A percentile compares a stretch with the other conserved stretches of the same genome.
These are phyloP conservation scores for Telmatherina bonti DNA, from an alignment of 2,797 vertebrate species.

Conservation along the genomic window DNA sequence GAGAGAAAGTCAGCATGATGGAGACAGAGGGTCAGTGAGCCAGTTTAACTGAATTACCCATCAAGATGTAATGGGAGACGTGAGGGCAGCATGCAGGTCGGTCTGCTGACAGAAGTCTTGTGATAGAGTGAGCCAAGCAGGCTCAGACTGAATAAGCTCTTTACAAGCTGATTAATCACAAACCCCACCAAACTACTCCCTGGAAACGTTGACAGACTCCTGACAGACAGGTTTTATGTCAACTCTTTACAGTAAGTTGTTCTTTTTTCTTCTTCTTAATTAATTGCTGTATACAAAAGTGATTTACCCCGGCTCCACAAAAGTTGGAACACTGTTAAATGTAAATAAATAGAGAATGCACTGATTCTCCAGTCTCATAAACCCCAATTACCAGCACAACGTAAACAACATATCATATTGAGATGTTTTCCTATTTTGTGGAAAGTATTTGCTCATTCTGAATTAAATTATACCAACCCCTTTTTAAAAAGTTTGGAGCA, in stretches of 20 bases:
- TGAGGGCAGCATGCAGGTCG: slow-evolving; percentile 62
- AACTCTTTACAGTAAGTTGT: not conserved
- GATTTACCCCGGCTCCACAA: not conserved
- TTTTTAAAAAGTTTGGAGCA: no score
- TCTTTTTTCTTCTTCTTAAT: not conserved
- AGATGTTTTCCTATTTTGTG: no score
- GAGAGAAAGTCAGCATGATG: slow-evolving; percentile 38
- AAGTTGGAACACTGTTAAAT: no score
- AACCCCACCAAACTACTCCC: not conserved
- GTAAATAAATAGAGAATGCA: no score
- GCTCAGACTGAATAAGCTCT: slow-evolving; percentile 63
- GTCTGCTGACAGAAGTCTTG: slow-evolving; percentile 80
- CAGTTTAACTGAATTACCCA: slow-evolving; percentile 64
- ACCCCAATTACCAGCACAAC: no score
- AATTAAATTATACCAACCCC: no score
- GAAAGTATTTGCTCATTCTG: no score
- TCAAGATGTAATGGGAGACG: slow-evolving; percentile 67
- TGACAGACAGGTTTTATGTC: not conserved
- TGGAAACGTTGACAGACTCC: not conserved
- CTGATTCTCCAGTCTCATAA: no score
- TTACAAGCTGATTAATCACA: slow-evolving; percentile 53
- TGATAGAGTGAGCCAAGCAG: slow-evolving; percentile 57
- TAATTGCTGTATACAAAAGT: not conserved
- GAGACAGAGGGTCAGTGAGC: slow-evolving; percentile 40
- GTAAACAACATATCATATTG: no score